A percentile compares a stretch with the other conserved stretches of the same genome.
These are phyloP conservation scores for Lichenostomus cassidix DNA, from an alignment of 2,113 vertebrate species.

Conservation along the genomic window DNA sequence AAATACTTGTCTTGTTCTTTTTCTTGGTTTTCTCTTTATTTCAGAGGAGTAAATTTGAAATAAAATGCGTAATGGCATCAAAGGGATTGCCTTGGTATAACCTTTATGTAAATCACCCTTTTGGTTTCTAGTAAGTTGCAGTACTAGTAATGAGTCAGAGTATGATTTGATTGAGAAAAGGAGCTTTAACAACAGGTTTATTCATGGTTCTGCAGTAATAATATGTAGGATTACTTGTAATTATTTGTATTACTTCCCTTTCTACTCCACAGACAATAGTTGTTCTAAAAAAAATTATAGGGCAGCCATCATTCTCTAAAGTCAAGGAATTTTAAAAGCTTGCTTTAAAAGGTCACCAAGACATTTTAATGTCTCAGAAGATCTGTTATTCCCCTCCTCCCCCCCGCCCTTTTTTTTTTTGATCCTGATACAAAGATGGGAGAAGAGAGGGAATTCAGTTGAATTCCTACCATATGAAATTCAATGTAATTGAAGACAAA, in stretches of 20 bases:
- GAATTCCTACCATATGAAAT: not conserved
- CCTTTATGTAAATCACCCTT: not conserved
- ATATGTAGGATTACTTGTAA: not conserved
- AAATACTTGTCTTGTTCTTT: not conserved
- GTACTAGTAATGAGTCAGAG: not conserved
- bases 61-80: not conserved
- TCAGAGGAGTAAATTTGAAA: slow-evolving; percentile 11
- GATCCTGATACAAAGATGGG: not conserved
- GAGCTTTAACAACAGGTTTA: not conserved
- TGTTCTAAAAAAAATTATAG: not conserved
- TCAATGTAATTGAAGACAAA: not conserved
- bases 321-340: not conserved
- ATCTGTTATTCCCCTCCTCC: not conserved
- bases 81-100: slow-evolving; percentile 1
- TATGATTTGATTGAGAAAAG: slow-evolving; percentile 5
- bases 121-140: slow-evolving; percentile 33
- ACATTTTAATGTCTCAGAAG: not conserved
- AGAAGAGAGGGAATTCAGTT: not conserved
- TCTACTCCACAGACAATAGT: not conserved
- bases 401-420: rapidly evolving
- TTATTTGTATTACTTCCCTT: not conserved
- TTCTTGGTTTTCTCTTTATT: not conserved
- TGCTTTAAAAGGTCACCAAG: not conserved
- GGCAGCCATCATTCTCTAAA: not conserved
- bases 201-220: not conserved